These are phyloP conservation scores for Heliconius erato DNA, from an alignment of 2,888 invertebrate genomes.

Conservation along the genomic window DNA sequence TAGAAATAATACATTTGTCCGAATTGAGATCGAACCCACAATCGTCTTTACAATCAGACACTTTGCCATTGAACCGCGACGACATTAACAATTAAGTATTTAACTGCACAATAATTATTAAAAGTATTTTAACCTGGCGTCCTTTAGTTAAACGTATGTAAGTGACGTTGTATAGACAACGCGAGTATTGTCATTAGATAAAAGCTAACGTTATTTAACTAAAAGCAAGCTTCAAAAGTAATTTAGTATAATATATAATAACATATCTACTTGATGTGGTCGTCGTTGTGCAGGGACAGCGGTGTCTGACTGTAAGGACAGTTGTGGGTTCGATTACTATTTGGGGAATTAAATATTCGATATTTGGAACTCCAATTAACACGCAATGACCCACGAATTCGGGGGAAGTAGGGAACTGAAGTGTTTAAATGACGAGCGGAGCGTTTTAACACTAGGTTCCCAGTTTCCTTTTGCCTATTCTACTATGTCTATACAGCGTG, in stretches of 20 bases:
- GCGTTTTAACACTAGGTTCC: neutral
- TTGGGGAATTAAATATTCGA: neutral
- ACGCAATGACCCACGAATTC: neutral
- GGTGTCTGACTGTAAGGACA: no score
- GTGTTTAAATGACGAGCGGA: neutral
- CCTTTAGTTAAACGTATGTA: neutral
- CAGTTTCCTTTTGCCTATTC: neutral
- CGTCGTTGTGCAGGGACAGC: no score
- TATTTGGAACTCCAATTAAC: neutral
- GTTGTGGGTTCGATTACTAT: no score
- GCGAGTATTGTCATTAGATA: neutral
- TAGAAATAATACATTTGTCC: no score
- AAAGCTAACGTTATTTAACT: neutral
- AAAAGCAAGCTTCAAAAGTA: neutral
- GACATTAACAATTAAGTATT: neutral
- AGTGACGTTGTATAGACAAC: constrained; percentile 2
- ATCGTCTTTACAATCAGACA: no score
- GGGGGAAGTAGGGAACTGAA: neutral
- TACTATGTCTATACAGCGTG: neutral
- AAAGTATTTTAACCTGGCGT: neutral
- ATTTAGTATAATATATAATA: neutral
- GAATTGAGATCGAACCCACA: no score
- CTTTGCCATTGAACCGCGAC: no score
- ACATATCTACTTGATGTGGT: neutral
- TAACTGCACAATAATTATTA: neutral